Evolutionary conservation across 2,797 vertebrate genomes (phyloP).

Genomic region (Vireo griseus): DNA sequence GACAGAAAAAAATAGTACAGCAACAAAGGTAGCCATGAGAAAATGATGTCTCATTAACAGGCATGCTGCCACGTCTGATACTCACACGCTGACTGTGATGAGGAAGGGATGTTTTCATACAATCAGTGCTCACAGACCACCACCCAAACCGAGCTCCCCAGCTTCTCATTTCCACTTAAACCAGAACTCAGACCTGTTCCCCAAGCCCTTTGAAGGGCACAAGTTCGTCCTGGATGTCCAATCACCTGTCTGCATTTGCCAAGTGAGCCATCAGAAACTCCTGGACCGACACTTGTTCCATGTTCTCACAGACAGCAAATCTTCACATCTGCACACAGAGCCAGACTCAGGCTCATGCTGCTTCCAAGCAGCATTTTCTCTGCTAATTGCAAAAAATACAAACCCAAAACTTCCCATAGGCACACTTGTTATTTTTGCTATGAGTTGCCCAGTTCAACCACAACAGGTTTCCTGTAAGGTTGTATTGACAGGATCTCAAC

Average conservation of each 20-base stretch:
- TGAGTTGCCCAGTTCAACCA: not conserved
- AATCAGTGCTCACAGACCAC: not conserved
- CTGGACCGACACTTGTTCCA: accelerated
- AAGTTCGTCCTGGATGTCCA: not conserved
- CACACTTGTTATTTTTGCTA: not conserved
- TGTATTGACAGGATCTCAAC: not conserved
- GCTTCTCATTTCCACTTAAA: not conserved
- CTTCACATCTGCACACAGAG: not conserved
- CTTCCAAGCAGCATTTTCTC: not conserved
- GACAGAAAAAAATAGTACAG: not conserved
- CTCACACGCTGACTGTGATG: accelerated
- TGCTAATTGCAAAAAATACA: not conserved
- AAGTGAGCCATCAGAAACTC: not conserved
- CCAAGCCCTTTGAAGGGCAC: not conserved
- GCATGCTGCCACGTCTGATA: accelerated
- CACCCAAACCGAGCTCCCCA: not conserved
- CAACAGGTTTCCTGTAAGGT: not conserved
- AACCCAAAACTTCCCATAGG: not conserved
- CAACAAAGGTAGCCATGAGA: not conserved
- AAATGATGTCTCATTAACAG: not conserved
- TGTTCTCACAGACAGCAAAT: accelerated
- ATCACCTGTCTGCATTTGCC: not conserved
- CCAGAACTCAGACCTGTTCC: not conserved
- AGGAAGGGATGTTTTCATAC: not conserved
- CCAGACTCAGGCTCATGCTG: no score